These are phyloP conservation scores for Hippocampus mohnikei DNA, from an alignment of 2,113 vertebrate genomes.

Conservation along the genomic window DNA sequence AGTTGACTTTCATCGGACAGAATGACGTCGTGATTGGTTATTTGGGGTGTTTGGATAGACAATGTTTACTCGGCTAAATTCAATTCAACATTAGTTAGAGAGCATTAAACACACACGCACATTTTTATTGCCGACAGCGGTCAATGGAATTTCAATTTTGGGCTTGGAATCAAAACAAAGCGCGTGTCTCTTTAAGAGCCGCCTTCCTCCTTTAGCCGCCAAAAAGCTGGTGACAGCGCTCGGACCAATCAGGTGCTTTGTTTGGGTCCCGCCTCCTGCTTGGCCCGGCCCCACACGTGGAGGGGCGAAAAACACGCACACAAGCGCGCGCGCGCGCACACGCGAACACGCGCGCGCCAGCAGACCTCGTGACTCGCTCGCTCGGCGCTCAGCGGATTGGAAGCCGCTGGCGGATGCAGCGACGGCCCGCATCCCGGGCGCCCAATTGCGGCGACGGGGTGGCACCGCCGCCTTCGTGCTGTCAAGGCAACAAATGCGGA, in stretches of 20 bases:
- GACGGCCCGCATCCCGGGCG: conserved; percentile 27
- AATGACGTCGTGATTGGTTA: no score
- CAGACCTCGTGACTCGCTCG: conserved; percentile 13
- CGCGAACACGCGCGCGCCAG: conserved; percentile 30
- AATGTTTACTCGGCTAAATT: no score
- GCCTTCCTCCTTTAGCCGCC: conserved; percentile 17
- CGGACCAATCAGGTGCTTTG: conserved; percentile 62
- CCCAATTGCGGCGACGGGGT: conserved; percentile 31
- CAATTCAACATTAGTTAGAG: no score
- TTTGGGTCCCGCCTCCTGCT: conserved; percentile 65
- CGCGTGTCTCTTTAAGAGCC: conserved; percentile 57
- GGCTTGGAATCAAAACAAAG: conserved; percentile 14
- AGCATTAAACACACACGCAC: no score
- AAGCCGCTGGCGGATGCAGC: conserved; percentile 44
- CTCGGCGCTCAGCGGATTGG: conserved; percentile 69
- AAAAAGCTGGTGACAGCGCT: conserved; percentile 54
- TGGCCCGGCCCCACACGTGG: conserved; percentile 64
- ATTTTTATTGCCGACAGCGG: not conserved
- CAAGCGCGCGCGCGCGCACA: conserved; percentile 46
- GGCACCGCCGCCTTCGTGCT: conserved; percentile 27
- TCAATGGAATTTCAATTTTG: not conserved
- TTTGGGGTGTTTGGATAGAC: not conserved
- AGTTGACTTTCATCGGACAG: not conserved
- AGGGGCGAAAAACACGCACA: conserved; percentile 59
- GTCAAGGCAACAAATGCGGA: conserved; percentile 36